phyloP scores from a whole-genome alignment of 2,888 invertebrate species.

The Amphipoea oculea region DNA sequence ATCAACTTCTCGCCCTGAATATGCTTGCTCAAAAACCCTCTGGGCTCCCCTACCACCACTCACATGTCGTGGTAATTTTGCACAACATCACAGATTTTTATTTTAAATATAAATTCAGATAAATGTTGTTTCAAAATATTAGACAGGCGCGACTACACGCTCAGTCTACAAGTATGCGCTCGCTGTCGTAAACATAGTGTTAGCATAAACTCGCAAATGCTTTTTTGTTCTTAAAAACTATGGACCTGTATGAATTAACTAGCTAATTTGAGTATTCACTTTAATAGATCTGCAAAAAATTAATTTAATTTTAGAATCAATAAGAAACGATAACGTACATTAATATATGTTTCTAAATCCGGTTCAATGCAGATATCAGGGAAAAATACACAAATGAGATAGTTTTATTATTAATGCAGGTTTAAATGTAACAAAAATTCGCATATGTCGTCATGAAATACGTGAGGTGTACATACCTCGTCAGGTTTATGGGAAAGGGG shows the following conservation, averaged over 20 bases:
- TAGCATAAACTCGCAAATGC: constrained; percentile 22
- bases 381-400: constrained; percentile 11
- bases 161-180: neutral
- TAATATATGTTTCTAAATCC: neutral
- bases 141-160: neutral
- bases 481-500: constrained; percentile 65
- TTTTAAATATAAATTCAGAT: neutral
- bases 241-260: constrained; percentile 2
- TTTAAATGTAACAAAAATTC: constrained; percentile 30
- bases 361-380: neutral
- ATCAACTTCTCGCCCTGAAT: too few species aligned
- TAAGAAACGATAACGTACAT: neutral
- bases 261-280: constrained; percentile 20
- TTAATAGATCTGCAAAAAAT: neutral
- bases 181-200: neutral
- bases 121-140: neutral
- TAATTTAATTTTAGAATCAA: too few species aligned
- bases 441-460: constrained; percentile 20
- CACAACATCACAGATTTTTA: neutral
- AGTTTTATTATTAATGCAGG: constrained; percentile 9
- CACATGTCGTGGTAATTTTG: neutral
- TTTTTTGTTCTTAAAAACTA: constrained; percentile 27
- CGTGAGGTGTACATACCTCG: constrained; percentile 62
- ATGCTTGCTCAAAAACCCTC: too few species aligned
- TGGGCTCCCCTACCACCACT: too few species aligned